phyloP scores from a whole-genome alignment of 2,113 vertebrate genomes.

The Bubalus kerabau region DNA sequence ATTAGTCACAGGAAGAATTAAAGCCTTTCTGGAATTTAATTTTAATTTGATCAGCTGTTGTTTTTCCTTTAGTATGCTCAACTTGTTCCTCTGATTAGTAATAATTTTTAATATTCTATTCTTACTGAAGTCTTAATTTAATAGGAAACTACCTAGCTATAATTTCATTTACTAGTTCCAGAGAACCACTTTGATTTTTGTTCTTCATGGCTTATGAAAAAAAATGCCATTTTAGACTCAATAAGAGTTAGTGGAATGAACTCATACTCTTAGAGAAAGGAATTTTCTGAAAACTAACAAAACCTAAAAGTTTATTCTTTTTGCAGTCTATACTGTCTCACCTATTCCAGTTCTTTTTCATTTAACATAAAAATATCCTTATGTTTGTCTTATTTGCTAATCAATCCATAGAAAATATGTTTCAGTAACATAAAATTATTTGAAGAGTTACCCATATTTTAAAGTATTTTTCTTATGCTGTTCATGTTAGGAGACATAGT shows the following conservation, averaged over 20 bases:
- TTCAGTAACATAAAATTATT: background rate
- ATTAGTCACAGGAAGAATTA: slow-evolving; percentile 7
- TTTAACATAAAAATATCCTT: background rate
- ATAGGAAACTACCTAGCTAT: background rate
- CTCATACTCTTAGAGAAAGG: background rate
- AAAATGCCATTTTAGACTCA: background rate
- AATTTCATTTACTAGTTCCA: slow-evolving; percentile 13
- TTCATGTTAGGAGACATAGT: background rate
- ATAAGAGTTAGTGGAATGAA: background rate
- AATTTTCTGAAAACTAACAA: background rate
- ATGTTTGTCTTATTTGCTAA: background rate
- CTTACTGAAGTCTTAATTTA: slow-evolving; percentile 24
- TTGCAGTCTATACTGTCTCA: background rate
- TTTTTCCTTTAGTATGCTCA: background rate
- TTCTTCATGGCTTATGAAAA: background rate
- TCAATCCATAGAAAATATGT: background rate
- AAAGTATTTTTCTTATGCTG: background rate
- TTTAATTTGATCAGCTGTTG: slow-evolving; percentile 38
- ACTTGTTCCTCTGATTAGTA: slow-evolving; percentile 14
- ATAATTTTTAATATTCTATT: slow-evolving; percentile 25
- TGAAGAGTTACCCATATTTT: background rate
- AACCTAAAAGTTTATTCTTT: background rate
- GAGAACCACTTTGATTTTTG: background rate
- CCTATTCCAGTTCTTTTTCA: background rate
- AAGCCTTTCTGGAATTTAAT: slow-evolving; percentile 25